Base-by-base conservation (phyloP, 2,888 invertebrate species). In the Parnassius orleans region DNA sequence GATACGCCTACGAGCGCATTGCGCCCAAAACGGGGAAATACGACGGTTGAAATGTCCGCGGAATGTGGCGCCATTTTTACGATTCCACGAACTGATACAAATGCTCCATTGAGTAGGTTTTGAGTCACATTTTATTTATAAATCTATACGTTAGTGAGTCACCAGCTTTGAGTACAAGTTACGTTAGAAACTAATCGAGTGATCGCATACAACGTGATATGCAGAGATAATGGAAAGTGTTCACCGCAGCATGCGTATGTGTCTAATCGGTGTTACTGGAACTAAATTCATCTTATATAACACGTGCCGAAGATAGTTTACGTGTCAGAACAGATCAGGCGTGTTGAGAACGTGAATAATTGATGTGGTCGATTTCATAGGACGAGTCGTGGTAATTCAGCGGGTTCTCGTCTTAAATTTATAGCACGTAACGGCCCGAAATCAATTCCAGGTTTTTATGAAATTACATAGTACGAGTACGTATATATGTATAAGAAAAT, bases 51-150 rank as follows among this genome's bases (percentile, higher is more conserved):
- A 47, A 57, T 53, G 47, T 52, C 46, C 61, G 52, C 52, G 41
- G 14, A 10, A 19, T 12, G 53, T 52, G 52, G 41, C 47, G 56
- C 46, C 47, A 19, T 56, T 57, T 60, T 55, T 54, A 51, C 60
- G 44, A 57, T 61, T 61, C 61, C 11, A 12, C 46, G 61, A 61
- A 61, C 46, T 46, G 56, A 61, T 47, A 61, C 52, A 52, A 61
- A 52, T 51, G 56, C 52, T 46, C 33, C 61, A 57, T 61, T 61
- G 61, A 61, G 56, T 52, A 41, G 51, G 14, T 46, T 41, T 57
- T 61, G 61, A 61, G 11, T 61, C 61, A 57, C 44, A 15, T 44
- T 55, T 43, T 55, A 60, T 60, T 60, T 42, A 53, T 54, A 48
- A 53, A 53, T 10, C 41, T 48, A 55, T 55, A 55, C 50, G 55